A percentile compares a stretch with the other conserved stretches of the same genome.
Evolutionary conservation across 2,113 vertebrate genomes (phyloP).

Genomic region (Podarcis cretensis): DNA sequence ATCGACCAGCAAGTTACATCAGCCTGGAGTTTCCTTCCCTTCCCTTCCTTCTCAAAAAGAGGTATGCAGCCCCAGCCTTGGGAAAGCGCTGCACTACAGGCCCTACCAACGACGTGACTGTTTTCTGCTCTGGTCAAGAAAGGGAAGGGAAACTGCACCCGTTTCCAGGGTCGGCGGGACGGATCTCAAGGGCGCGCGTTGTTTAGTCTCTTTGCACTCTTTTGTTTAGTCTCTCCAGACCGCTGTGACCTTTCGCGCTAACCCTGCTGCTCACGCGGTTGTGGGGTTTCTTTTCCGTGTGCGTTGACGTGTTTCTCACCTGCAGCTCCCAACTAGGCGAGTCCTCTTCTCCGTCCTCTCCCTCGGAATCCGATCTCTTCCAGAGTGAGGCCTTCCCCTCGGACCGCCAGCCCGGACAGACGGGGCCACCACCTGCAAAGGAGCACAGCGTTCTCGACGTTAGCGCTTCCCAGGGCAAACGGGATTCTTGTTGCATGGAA

Average conservation of each 20-base stretch:
- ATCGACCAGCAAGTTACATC: background rate
- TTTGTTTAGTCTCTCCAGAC: background rate
- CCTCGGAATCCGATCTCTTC: background rate
- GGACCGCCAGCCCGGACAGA: background rate
- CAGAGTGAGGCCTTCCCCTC: background rate
- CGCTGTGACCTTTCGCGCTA: background rate
- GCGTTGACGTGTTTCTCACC: constrained; percentile 6
- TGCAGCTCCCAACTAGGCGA: background rate
- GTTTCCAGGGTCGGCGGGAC: background rate
- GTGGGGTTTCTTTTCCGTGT: background rate
- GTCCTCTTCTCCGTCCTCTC: background rate
- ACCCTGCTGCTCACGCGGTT: too few species aligned
- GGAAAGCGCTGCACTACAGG: background rate
- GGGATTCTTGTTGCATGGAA: background rate
- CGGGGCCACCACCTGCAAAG: background rate
- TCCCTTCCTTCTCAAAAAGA: background rate
- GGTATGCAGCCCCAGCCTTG: background rate
- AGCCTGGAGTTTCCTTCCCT: background rate
- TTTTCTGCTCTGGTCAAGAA: background rate
- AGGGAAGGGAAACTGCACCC: background rate
- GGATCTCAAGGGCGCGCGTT: background rate
- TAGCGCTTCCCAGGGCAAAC: background rate
- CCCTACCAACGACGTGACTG: background rate
- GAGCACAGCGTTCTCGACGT: background rate
- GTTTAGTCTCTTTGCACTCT: background rate